Evolutionary conservation across 2,888 invertebrate species (phyloP).

Genomic region (Epicampocera succincta): DNA sequence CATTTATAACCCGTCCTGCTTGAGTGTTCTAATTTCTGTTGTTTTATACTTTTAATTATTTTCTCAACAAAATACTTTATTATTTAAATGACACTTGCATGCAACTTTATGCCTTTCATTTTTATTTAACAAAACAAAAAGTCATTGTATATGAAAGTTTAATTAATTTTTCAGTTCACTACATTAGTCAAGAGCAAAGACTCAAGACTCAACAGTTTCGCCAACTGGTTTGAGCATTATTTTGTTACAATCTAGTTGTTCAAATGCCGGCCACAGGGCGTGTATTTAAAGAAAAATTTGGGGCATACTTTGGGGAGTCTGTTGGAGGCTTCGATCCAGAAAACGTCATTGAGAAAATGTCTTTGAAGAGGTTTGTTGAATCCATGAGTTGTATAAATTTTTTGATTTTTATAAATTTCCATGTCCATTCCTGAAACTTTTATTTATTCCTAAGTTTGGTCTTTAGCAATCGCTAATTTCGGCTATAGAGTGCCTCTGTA

Average conservation of each 20-base stretch:
- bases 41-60: constrained; percentile 51
- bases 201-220: background rate
- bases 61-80: constrained; percentile 65
- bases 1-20: constrained; percentile 59
- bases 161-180: constrained; percentile 51
- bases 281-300: too few species aligned
- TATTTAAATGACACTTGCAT: constrained; percentile 68
- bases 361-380: too few species aligned
- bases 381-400: too few species aligned
- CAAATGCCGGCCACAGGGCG: too few species aligned
- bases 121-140: constrained; percentile 27
- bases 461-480: too few species aligned
- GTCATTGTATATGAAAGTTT: constrained; percentile 50
- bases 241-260: too few species aligned
- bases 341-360: too few species aligned
- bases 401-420: too few species aligned
- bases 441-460: too few species aligned
- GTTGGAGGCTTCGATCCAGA: too few species aligned
- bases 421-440: too few species aligned
- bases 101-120: constrained; percentile 57
- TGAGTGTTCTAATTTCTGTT: constrained; percentile 43
- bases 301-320: too few species aligned
- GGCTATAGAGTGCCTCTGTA: background rate
- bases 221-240: background rate
- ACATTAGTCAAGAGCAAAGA: background rate